phyloP scores from a whole-genome alignment of 23 tunicate genomes.

The Botrylloides violaceus region DNA sequence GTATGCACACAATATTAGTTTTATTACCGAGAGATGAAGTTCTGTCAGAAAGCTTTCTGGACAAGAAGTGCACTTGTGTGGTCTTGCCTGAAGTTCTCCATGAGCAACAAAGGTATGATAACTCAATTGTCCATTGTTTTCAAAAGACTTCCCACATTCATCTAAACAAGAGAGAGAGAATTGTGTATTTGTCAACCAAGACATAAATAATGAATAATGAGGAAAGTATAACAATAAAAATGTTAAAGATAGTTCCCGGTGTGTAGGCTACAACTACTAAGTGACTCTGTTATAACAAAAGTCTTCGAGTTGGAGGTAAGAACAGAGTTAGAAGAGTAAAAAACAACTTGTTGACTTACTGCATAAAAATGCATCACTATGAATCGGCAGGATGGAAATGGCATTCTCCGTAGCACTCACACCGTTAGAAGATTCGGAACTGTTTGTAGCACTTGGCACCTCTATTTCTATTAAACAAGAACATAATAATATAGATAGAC shows the following conservation, averaged over 20 bases:
- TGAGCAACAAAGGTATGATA: conserved; percentile 69
- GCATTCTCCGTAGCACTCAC: neutral
- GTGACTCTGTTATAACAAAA: no score
- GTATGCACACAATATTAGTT: no score
- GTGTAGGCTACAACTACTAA: no score
- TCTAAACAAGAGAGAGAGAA: conserved; percentile 15
- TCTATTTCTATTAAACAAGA: neutral
- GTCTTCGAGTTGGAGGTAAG: no score
- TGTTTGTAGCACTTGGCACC: neutral
- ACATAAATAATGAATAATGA: no score
- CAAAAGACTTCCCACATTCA: conserved; percentile 48
- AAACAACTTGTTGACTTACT: neutral
- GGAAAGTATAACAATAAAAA: no score
- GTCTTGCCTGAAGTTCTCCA: conserved; percentile 61
- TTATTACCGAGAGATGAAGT: conserved; percentile 57
- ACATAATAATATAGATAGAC: neutral
- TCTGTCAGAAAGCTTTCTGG: conserved; percentile 61
- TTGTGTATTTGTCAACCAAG: neutral
- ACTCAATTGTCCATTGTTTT: conserved; percentile 35
- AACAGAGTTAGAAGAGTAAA: neutral
- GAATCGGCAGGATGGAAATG: neutral
- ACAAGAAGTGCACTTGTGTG: conserved; percentile 65
- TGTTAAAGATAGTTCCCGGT: no score
- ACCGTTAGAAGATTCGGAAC: neutral
- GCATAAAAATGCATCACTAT: neutral